Evolutionary conservation across 2,113 vertebrate species (phyloP), one percentile per base, ranked within the genome.

Genomic region (Corydoras maculifer): DNA sequence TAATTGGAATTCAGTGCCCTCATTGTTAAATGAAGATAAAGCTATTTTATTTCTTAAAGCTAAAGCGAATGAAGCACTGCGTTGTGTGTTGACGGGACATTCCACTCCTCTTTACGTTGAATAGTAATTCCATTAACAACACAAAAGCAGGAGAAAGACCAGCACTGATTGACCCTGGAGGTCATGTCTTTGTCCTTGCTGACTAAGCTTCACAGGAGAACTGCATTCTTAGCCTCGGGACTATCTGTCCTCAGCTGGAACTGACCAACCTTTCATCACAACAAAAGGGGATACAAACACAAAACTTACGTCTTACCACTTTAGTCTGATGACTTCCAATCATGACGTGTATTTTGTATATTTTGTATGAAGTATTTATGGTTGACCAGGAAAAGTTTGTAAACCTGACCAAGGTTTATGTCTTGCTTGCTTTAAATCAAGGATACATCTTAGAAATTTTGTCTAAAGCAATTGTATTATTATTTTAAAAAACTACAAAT

Each of bases 111-210:
- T 62, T 29, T 8, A 43, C 35, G 35, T 43, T 63, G 9, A n/a
- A 9, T 55, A 62, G 13, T n/a, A n/a, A 53, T 62, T n/a, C 54
- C 58, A 70, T 74, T 55, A 25, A 9, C 29, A 54, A 53, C 64
- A 75, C 59, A 75, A 75, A 68, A 61, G 15, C 64, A 5, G 73
- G 63, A 62, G 68, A 62, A 70, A 29, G 13, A 15, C 69, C 15
- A 65, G 69, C 53, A 15, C 63, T 65, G 69, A 53, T 48, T 72
- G 77, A 75, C 77, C 73, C 65, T 5, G 18, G 49, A 75, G 77
- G 77, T 78, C 69, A 69, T 14, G 50, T 60, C 61, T 78, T 78
- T 78, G 69, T 75, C 69, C 69, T 58, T 72, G 8, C 54, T 25
- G 54, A 55, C 74, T 32, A 60, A 65, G 64, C 69, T 68, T 75